A percentile compares a stretch with the other conserved stretches of the same genome.
These are phyloP conservation scores for Scortum barcoo DNA, from an alignment of 2,113 vertebrate species.

Conservation along the genomic window DNA sequence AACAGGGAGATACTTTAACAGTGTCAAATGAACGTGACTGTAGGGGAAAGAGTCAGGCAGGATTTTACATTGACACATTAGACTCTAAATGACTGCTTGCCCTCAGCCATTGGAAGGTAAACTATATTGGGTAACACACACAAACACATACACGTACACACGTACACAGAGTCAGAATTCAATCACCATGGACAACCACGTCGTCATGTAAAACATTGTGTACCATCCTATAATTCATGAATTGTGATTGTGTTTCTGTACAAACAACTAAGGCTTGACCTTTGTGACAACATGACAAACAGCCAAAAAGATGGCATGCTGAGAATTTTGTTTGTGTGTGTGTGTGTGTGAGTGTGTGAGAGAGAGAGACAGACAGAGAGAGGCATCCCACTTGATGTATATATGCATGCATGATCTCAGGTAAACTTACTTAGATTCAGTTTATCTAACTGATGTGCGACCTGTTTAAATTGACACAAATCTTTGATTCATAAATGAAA, in stretches of 20 bases:
- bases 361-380: too few species aligned
- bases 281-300: conserved; percentile 65
- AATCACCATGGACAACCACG: conserved; percentile 61
- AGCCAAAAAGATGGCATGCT: conserved; percentile 31
- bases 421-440: background rate
- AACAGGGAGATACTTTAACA: conserved; percentile 33
- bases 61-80: conserved; percentile 39
- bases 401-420: background rate
- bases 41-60: conserved; percentile 23
- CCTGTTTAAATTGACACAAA: background rate
- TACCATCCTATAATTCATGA: conserved; percentile 55
- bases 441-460: background rate
- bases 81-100: conserved; percentile 30
- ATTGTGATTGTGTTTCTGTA: conserved; percentile 52
- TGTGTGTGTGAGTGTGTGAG: conserved; percentile 15
- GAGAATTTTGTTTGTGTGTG: conserved; percentile 33
- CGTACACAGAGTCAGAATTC: conserved; percentile 25
- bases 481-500: background rate
- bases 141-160: conserved; percentile 7
- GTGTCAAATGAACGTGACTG: conserved; percentile 32
- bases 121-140: conserved; percentile 27
- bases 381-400: background rate
- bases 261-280: conserved; percentile 59
- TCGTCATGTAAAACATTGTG: conserved; percentile 48
- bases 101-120: conserved; percentile 51